Conservation (phyloP, 2,888 invertebrate species). For the Synanthedon vespiformis region DNA sequence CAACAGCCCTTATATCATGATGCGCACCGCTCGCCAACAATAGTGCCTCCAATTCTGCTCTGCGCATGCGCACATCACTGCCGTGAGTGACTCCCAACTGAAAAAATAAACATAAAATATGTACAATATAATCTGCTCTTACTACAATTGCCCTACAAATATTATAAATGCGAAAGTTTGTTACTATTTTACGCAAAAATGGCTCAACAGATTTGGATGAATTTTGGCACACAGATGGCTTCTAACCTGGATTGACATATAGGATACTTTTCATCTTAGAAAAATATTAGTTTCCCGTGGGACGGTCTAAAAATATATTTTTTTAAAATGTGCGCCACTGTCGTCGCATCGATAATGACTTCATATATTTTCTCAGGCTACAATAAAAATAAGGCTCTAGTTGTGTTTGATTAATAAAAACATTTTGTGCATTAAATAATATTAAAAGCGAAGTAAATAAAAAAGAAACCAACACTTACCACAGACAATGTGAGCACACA, state of each 20-base stretch:
- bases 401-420: neutral
- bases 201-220: too few relatives aligned
- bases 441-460: constrained; percentile 17
- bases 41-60: constrained; percentile 81
- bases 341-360: too few relatives aligned
- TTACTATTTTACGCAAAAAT: too few relatives aligned
- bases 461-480: constrained; percentile 35
- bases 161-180: too few relatives aligned
- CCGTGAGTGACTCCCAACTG: constrained; percentile 81
- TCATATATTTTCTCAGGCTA: too few relatives aligned
- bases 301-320: too few relatives aligned
- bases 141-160: neutral
- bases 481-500: constrained; percentile 22
- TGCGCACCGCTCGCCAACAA: constrained; percentile 59
- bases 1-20: constrained; percentile 75
- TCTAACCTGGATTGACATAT: neutral
- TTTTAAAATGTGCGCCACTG: too few relatives aligned
- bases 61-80: constrained; percentile 84
- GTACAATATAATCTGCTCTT: too few relatives aligned
- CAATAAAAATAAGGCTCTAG: too few relatives aligned
- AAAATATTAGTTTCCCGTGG: too few relatives aligned
- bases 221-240: neutral
- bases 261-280: neutral
- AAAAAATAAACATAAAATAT: constrained; percentile 4
- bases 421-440: neutral